These are phyloP conservation scores for Pemphredon lugubris DNA, from an alignment of 2,888 invertebrate species.

Conservation along the genomic window DNA sequence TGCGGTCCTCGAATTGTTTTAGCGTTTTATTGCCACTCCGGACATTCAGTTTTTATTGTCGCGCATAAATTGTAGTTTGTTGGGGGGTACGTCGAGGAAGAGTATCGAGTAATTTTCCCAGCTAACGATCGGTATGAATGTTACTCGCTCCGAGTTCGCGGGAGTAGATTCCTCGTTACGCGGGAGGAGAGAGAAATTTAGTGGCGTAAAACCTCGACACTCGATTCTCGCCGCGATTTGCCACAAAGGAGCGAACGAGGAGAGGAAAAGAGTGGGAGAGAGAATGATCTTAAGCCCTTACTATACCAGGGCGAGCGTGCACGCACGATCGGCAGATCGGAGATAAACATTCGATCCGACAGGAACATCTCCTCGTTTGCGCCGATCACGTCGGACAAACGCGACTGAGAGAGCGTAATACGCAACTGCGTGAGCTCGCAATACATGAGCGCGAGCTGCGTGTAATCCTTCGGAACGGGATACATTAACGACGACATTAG, in stretches of 20 bases:
- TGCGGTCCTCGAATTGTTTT: no score
- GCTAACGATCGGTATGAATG: no score
- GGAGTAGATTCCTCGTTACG: no score
- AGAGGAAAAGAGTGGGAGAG: slow-evolving; percentile 1
- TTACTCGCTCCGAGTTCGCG: no score
- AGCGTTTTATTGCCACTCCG: slow-evolving; percentile 38
- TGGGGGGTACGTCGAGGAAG: no score
- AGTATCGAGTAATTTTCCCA: no score
- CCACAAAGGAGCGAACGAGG: slow-evolving; percentile 24
- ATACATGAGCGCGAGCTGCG: slow-evolving; percentile 20
- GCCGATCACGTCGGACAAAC: slow-evolving; percentile 74
- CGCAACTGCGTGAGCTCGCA: slow-evolving; percentile 51
- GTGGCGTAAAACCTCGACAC: slow-evolving; percentile 8
- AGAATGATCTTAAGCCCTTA: slow-evolving; percentile 12
- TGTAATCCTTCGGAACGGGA: slow-evolving; percentile 49
- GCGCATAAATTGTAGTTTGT: no score
- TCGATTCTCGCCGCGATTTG: slow-evolving; percentile 23
- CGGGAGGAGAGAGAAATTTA: slow-evolving; percentile 10
- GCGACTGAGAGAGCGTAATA: slow-evolving; percentile 63
- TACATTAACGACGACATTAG: slow-evolving; percentile 54
- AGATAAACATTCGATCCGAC: slow-evolving; percentile 70
- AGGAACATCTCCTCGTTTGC: slow-evolving; percentile 75
- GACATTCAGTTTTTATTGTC: no score
- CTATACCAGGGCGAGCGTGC: slow-evolving; percentile 26
- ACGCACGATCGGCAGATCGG: slow-evolving; percentile 66